Evolutionary conservation across 2,797 vertebrate species (phyloP).

Genomic region (Bradypus variegatus): DNA sequence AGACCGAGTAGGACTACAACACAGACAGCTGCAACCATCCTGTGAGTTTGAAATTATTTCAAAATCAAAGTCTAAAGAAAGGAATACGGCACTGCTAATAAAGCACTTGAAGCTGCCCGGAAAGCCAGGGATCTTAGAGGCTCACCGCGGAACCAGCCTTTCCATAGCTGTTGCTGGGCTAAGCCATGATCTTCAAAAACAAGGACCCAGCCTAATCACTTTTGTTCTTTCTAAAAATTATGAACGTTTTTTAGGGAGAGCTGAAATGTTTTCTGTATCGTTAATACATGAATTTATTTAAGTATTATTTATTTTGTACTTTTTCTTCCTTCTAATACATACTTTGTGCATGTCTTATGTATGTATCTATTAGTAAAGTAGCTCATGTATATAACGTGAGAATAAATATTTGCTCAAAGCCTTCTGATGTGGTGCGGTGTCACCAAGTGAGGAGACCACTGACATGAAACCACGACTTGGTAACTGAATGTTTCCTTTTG

Average conservation of each 20-base stretch:
- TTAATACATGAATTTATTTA: background rate
- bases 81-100: too few relatives aligned
- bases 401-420: too few relatives aligned
- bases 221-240: background rate
- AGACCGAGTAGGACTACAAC: background rate
- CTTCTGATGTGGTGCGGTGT: background rate
- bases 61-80: too few relatives aligned
- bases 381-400: background rate
- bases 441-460: background rate
- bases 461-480: background rate
- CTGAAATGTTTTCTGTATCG: background rate
- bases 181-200: background rate
- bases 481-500: too few relatives aligned
- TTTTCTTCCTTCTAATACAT: background rate
- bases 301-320: background rate
- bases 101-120: too few relatives aligned
- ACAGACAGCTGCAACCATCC: background rate
- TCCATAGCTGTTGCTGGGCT: too few relatives aligned
- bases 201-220: background rate
- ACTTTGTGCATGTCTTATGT: background rate
- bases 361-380: background rate
- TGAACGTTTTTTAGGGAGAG: background rate
- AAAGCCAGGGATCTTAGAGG: too few relatives aligned
- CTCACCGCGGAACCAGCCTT: too few relatives aligned
- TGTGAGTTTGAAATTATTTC: too few relatives aligned